These are phyloP conservation scores for Cryptophagus acutangulus DNA, from an alignment of 2,888 invertebrate species.

Conservation along the genomic window DNA sequence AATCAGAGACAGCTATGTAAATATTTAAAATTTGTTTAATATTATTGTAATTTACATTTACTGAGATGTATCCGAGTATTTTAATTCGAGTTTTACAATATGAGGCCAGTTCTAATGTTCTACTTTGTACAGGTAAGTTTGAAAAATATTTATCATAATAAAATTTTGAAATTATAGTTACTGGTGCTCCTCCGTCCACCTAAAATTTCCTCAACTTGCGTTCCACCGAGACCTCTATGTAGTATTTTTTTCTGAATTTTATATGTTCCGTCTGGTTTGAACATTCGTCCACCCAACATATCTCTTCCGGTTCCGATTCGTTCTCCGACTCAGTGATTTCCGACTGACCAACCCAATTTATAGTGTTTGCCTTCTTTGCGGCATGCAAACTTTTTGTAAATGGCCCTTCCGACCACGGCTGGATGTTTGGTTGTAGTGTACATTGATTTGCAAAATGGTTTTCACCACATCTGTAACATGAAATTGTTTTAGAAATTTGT, in stretches of 20 bases:
- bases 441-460: constrained; percentile 12
- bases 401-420: constrained; percentile 7
- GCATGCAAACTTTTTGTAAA: constrained; percentile 11
- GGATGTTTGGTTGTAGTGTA: constrained; percentile 1
- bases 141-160: constrained; percentile 5
- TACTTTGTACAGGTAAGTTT: background rate
- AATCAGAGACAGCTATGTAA: constrained; percentile 22
- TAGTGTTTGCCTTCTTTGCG: too few relatives aligned
- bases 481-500: constrained; percentile 4
- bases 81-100: constrained; percentile 16
- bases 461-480: constrained; percentile 14
- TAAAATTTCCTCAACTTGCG: constrained; percentile 5
- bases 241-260: constrained; percentile 9
- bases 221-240: constrained; percentile 2
- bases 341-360: too few relatives aligned
- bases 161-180: constrained; percentile 6
- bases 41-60: constrained; percentile 7
- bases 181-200: constrained; percentile 14
- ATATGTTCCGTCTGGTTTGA: constrained; percentile 5
- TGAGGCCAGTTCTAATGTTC: constrained; percentile 10
- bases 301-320: background rate
- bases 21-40: constrained; percentile 8
- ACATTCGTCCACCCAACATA: constrained; percentile 9
- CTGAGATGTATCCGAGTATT: constrained; percentile 7
- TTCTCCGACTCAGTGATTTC: background rate